These are phyloP conservation scores for Gonatopus flavifemur DNA, from an alignment of 1,140 invertebrate species.

Conservation along the genomic window DNA sequence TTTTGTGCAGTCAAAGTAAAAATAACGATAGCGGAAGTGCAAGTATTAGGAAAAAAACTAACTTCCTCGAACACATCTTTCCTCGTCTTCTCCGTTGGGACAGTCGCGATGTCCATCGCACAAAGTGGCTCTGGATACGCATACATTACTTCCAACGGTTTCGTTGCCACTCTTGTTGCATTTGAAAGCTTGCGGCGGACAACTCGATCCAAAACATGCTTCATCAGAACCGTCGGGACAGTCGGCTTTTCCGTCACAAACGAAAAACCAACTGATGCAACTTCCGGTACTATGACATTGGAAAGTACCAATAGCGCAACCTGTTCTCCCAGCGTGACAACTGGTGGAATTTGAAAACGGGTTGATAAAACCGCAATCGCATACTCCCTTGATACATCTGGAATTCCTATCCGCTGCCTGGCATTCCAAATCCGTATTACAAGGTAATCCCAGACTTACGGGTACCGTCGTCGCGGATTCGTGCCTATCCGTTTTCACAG, in stretches of 20 bases:
- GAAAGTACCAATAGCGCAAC: conserved; percentile 82
- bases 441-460: conserved; percentile 75
- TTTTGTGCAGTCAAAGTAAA: no score
- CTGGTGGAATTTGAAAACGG: conserved; percentile 49
- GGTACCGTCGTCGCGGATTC: conserved; percentile 62
- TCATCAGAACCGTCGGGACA: conserved; percentile 85
- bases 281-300: conserved; percentile 77
- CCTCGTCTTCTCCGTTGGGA: conserved; percentile 78
- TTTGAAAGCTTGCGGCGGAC: conserved; percentile 66
- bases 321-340: conserved; percentile 72
- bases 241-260: conserved; percentile 89
- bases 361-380: conserved; percentile 70
- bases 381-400: conserved; percentile 73
- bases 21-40: background rate
- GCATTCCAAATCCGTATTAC: conserved; percentile 76
- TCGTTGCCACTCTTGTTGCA: conserved; percentile 64
- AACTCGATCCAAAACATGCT: conserved; percentile 61
- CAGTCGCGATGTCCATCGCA: conserved; percentile 81
- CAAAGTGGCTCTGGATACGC: conserved; percentile 72
- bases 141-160: conserved; percentile 54
- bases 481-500: conserved; percentile 48
- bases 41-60: conserved; percentile 23
- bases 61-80: conserved; percentile 67
- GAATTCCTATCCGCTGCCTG: conserved; percentile 76
- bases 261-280: conserved; percentile 89